phyloP scores from a whole-genome alignment of 2,113 vertebrate species.

The Leucosticte australis region DNA sequence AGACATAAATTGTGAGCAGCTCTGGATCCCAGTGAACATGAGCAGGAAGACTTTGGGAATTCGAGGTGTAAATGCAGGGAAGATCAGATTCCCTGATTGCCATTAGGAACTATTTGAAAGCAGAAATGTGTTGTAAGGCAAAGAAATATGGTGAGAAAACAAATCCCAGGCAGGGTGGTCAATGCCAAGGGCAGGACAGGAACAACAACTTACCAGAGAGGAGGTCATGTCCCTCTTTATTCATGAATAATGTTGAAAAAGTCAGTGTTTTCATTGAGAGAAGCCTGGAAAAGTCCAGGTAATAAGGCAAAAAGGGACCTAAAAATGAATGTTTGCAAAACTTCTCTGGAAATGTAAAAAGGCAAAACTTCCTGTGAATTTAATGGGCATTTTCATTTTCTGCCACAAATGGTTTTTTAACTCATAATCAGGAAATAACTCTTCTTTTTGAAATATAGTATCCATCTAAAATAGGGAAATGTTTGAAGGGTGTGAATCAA shows the following conservation, averaged over 20 bases:
- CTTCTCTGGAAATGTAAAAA: background rate
- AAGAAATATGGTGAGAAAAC: background rate
- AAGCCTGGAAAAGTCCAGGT: background rate
- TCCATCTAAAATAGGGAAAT: slow-evolving; percentile 38
- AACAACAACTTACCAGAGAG: slow-evolving; percentile 23
- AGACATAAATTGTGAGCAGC: background rate
- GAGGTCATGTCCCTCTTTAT: slow-evolving; percentile 15
- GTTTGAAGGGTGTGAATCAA: slow-evolving; percentile 75
- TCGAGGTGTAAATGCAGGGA: background rate
- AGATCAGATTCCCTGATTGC: background rate
- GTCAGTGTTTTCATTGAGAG: background rate
- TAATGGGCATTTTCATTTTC: background rate
- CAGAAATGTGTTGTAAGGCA: background rate
- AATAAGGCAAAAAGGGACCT: background rate
- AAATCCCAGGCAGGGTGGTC: background rate
- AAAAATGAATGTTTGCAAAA: background rate
- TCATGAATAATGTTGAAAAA: background rate
- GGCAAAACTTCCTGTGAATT: background rate
- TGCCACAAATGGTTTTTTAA: slow-evolving; percentile 15
- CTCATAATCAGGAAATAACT: slow-evolving; percentile 33
- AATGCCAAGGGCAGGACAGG: background rate
- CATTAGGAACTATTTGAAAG: background rate
- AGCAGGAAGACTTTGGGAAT: background rate
- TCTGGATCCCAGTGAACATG: background rate
- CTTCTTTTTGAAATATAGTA: background rate